Base-by-base conservation (phyloP, 2,888 invertebrate species). In the Augiades crinisus region DNA sequence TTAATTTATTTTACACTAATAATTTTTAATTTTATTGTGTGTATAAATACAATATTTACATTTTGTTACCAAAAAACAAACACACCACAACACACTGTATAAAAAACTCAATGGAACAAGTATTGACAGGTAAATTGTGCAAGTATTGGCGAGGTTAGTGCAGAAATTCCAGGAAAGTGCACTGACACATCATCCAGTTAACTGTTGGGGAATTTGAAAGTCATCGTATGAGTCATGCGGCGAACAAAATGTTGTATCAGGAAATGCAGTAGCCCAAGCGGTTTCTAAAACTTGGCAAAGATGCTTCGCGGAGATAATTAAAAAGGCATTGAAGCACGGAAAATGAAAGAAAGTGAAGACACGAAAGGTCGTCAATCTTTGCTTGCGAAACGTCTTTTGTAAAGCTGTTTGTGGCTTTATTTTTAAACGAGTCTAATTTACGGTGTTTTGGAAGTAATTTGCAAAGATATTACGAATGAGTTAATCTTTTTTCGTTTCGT, bases 231-330 rank as follows among this genome's bases (percentile, higher is more conserved):
- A 44, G 33, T 44, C 22, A 45, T 12, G 12, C 22, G n/a, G n/a
- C 14, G 6, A 45, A 17, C 1, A 19, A 34, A 34, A 17, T 43
- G 24, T 50, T 27, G 41, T 50, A 43, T 50, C 36, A 36, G 50
- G 43, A 50, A 47, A 43, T 50, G 49, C 49, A 50, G 49, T 50
- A 50, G 46, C 27, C 27, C 2, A 17, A 17, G 34, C 41, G 10
- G 27, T 43, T 44, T 6, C 34, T 41, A 19, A 49, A 41, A 41
- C 24, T 41, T 49, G 49, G 49, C 49, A 41, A 16, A 24, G 30
- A 21, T 8, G 6, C 7, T 21, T 13, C 24, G 3, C 5, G 12
- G 30, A 24, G 30, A 34, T 50, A 50, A 44, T 43, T 43, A 50
- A 49, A 41, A 44, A 36, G 14, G 43, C 36, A 50, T 21, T 44